Percentiles rank a stretch among this genome's conserved stretches.
These are phyloP conservation scores for Peromyscus nudipes DNA, from an alignment of 2,797 vertebrate species.

Conservation along the genomic window DNA sequence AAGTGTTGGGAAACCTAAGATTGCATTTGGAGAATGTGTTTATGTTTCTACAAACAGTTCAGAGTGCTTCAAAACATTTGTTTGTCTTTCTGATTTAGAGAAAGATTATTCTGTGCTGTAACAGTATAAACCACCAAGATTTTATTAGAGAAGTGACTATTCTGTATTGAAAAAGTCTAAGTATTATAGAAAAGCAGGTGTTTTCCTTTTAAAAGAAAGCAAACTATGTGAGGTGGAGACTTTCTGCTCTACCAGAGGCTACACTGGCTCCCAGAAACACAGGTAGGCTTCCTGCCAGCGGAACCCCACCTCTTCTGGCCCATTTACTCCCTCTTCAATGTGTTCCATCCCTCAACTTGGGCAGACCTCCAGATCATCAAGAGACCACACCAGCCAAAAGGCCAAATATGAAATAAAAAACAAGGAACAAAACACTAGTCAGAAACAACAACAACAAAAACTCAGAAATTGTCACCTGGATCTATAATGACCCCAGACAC, in stretches of 20 bases:
- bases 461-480: not conserved
- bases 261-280: too few species aligned
- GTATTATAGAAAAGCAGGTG: not conserved
- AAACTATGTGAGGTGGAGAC: not conserved
- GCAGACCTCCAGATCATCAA: accelerated
- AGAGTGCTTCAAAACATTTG: constrained; percentile 56
- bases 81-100: constrained; percentile 53
- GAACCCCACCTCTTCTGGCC: too few species aligned
- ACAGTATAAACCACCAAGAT: constrained; percentile 33
- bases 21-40: constrained; percentile 36
- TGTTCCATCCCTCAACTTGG: not conserved
- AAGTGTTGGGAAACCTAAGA: constrained; percentile 29
- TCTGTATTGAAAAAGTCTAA: not conserved
- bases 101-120: constrained; percentile 17
- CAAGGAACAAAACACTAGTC: not conserved
- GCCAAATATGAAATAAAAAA: not conserved
- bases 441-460: not conserved
- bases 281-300: not conserved
- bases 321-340: not conserved
- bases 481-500: not conserved
- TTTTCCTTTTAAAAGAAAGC: not conserved
- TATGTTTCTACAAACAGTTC: constrained; percentile 37
- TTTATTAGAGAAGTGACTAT: constrained; percentile 48
- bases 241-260: not conserved
- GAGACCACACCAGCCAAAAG: not conserved